Percentiles rank a stretch among this genome's conserved stretches.
Evolutionary conservation across 2,797 vertebrate genomes (phyloP).

Genomic region (Argya squamiceps): DNA sequence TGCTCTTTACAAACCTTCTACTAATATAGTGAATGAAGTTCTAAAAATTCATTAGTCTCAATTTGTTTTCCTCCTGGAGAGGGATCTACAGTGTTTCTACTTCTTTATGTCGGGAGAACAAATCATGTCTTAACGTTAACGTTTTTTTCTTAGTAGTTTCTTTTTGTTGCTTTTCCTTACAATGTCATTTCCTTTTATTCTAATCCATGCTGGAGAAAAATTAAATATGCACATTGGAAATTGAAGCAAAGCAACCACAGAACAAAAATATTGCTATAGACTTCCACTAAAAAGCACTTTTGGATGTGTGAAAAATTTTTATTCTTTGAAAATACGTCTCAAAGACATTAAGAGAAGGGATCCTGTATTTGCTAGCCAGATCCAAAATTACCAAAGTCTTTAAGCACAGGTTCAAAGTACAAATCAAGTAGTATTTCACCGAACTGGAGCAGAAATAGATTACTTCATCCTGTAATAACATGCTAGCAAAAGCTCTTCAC

Average conservation of each 20-base stretch:
- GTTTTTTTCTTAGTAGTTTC: not conserved
- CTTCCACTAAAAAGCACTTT: not conserved
- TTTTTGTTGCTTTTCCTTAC: not conserved
- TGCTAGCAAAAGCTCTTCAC: not conserved
- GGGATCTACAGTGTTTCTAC: not conserved
- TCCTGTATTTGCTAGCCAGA: not conserved
- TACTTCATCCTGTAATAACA: not conserved
- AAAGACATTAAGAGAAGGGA: not conserved
- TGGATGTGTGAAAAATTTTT: not conserved
- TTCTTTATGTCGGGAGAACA: not conserved
- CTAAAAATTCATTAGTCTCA: not conserved
- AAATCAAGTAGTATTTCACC: slow-evolving; percentile 28
- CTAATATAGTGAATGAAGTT: not conserved
- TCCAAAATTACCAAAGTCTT: slow-evolving; percentile 1
- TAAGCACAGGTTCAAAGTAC: not conserved
- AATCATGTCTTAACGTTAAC: not conserved
- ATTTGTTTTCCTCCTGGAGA: not conserved
- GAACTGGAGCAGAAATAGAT: not conserved
- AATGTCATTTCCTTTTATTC: not conserved
- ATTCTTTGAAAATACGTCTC: not conserved
- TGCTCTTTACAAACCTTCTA: not conserved
- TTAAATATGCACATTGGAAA: not conserved
- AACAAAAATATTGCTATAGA: not conserved
- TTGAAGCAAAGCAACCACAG: not conserved
- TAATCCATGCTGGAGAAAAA: not conserved